Conservation (phyloP, 2,888 invertebrate genomes). For the Elmis aenea region DNA sequence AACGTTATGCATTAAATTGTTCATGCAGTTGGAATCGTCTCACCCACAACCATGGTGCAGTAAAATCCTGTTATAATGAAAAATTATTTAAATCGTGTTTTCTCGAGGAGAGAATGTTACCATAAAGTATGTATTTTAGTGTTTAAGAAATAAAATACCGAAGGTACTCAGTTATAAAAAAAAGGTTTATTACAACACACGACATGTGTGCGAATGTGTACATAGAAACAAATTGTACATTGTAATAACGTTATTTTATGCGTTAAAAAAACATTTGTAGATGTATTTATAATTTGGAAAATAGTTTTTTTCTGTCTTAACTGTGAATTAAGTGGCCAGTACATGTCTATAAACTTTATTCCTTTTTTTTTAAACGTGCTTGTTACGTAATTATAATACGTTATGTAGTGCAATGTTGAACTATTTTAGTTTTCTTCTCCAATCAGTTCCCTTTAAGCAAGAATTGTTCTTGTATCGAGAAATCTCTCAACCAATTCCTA, state of each 20-base stretch:
- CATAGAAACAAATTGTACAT: no score
- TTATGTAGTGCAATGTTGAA: conserved; percentile 37
- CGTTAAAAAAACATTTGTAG: no score
- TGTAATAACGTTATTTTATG: no score
- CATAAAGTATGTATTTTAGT: conserved; percentile 36
- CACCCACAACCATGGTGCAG: conserved; percentile 8
- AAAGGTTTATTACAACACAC: conserved; percentile 19
- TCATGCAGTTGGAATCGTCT: conserved; percentile 9
- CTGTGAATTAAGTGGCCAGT: conserved; percentile 35
- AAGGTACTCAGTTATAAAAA: conserved; percentile 34
- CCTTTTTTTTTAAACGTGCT: background rate
- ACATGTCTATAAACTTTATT: conserved; percentile 20
- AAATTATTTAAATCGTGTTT: conserved; percentile 10
- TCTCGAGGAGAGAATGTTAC: conserved; percentile 33
- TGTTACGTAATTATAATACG: conserved; percentile 7
- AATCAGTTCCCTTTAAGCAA: no score
- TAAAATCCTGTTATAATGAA: conserved; percentile 7
- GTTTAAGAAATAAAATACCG: conserved; percentile 31
- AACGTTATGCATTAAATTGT: conserved; percentile 20
- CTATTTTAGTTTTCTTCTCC: no score
- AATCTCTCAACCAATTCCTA: no score
- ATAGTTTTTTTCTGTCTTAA: conserved; percentile 8
- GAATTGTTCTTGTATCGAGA: no score
- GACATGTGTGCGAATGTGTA: conserved; percentile 10
- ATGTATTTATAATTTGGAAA: conserved; percentile 13